phyloP scores from a whole-genome alignment of 2,113 vertebrate genomes.

The Ceuthmochares aereus region DNA sequence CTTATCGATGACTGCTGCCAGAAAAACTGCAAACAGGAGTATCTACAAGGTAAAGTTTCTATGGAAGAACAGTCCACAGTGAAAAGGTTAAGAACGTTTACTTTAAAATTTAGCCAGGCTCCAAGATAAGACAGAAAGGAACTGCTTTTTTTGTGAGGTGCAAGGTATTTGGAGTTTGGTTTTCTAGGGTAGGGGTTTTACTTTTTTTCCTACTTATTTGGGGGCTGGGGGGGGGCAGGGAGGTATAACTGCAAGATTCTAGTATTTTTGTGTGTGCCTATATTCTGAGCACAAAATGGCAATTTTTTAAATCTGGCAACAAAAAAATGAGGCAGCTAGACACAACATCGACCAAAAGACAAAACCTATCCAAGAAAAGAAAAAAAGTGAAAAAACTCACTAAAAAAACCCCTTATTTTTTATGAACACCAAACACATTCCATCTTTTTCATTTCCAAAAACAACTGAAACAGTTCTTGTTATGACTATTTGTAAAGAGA shows the following conservation, averaged over 20 bases:
- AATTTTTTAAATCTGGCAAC: background rate
- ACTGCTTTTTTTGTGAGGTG: too few relatives aligned
- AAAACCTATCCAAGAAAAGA: background rate
- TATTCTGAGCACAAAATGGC: background rate
- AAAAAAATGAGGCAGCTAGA: background rate
- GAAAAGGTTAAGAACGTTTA: background rate
- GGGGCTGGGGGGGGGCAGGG: too few relatives aligned
- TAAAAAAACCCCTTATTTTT: background rate
- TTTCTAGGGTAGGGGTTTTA: background rate
- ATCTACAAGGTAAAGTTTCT: background rate
- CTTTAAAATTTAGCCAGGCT: background rate
- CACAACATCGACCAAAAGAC: background rate
- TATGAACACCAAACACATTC: background rate
- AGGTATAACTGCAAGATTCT: background rate
- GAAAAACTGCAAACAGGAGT: background rate
- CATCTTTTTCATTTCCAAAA: background rate
- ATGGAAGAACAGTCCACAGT: background rate
- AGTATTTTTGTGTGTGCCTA: too few relatives aligned
- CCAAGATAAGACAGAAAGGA: background rate
- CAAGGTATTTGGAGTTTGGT: background rate
- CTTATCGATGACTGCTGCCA: background rate
- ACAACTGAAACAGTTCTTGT: background rate
- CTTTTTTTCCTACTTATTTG: background rate
- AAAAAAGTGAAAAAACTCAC: accelerated
- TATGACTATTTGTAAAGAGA: background rate